A percentile compares a stretch with the other conserved stretches of the same genome.
phyloP scores from a whole-genome alignment of 1,140 invertebrate species.

The Saccostrea cuccullata region DNA sequence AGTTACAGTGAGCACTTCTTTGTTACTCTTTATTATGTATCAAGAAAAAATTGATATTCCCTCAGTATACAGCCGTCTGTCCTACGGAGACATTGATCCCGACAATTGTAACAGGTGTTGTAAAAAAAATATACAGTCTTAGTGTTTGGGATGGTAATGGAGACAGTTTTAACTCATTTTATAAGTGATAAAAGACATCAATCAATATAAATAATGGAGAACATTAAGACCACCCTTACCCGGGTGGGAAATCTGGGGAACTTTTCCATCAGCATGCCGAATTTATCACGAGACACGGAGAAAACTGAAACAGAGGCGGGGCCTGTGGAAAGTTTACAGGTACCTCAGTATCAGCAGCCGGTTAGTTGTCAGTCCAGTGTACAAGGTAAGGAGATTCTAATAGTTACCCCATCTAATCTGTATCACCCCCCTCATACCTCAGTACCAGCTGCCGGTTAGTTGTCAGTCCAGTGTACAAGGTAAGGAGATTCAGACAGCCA shows the following conservation, averaged over 20 bases:
- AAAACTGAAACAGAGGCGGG: neutral
- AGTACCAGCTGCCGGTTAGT: neutral
- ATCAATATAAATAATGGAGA: slow-evolving; percentile 16
- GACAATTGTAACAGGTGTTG: neutral
- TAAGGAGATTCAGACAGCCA: neutral
- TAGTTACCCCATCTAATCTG: neutral
- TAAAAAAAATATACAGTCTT: neutral
- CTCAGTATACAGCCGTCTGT: neutral
- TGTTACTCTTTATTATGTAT: too few species aligned
- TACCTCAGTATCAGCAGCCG: neutral
- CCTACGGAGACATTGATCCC: neutral
- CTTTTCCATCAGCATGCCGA: neutral
- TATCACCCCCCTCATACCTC: too few species aligned
- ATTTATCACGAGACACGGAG: neutral
- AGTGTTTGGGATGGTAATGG: neutral
- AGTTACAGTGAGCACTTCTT: too few species aligned
- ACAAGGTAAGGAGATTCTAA: neutral
- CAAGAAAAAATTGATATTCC: neutral
- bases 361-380: neutral
- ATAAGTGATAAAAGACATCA: neutral
- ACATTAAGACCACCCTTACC: neutral
- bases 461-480: neutral
- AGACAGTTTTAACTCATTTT: neutral
- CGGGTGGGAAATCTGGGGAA: slow-evolving; percentile 1
- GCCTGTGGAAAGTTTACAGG: neutral